phyloP scores from a whole-genome alignment of 1,140 invertebrate genomes.

The Cyclina sinensis region DNA sequence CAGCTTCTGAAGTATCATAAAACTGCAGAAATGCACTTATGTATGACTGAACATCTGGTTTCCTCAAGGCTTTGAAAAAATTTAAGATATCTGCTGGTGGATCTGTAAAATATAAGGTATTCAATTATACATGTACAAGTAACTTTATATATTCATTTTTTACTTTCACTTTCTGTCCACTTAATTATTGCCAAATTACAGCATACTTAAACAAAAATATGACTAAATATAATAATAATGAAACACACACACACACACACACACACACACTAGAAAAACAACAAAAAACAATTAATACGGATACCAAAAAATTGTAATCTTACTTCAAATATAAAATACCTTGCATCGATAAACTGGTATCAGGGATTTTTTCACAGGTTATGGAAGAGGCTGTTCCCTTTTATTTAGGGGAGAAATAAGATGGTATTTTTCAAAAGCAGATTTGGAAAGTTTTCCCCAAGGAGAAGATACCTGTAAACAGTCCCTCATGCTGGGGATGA shows the following conservation, averaged over 20 bases:
- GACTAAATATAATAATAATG: neutral
- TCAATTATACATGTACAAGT: neutral
- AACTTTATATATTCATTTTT: slow-evolving; percentile 3
- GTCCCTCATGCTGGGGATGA: too few relatives aligned
- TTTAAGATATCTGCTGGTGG: neutral
- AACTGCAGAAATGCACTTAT: slow-evolving; percentile 18
- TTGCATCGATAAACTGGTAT: too few relatives aligned
- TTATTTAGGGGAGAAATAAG: neutral
- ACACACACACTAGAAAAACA: neutral
- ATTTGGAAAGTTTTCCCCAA: neutral
- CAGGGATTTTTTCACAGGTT: too few relatives aligned
- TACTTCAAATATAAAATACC: too few relatives aligned
- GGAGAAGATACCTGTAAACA: neutral
- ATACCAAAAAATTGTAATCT: neutral
- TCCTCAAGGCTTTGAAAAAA: neutral
- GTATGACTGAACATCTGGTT: slow-evolving; percentile 10
- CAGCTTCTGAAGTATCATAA: slow-evolving; percentile 16
- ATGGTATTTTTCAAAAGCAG: neutral
- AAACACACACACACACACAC: too few relatives aligned
- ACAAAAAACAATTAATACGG: neutral
- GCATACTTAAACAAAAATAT: neutral
- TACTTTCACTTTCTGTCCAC: neutral
- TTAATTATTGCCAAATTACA: neutral
- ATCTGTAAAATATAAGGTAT: neutral
- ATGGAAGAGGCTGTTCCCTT: too few relatives aligned